Base-by-base conservation (phyloP, 2,888 invertebrate genomes). In the Labia minor region DNA sequence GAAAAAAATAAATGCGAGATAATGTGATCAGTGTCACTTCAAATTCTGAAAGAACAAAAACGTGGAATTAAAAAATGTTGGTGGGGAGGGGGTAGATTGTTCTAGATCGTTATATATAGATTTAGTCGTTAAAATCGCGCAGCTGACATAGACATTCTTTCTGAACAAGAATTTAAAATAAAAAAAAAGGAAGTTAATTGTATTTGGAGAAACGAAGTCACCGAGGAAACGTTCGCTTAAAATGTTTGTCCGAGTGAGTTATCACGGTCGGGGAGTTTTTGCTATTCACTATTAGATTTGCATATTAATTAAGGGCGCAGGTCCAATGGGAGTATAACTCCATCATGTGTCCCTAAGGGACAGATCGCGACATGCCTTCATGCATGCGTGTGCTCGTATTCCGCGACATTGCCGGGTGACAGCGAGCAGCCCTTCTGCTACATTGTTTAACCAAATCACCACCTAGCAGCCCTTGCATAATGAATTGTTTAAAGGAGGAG, bases 71-170 rank as follows among this genome's bases (percentile, higher is more conserved):
- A 49, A 49, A 49, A 49, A 49, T 49, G 8, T 14, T 26, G 49
- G 49, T 11, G 49, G 8, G 26, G 4, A 26, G 26, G 26, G 26
- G 26, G 26, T 26, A 6, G 26, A 14, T 49, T 49, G 49, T 49
- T 49, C 14, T 49, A 49, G 49, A 49, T 49, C 49, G 49, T 49
- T 49, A 49, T 49, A 49, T 49, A 49, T 49, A 49, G 49, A 49
- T 49, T 49, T 49, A 49, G 49, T 49, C 49, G 49, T 49, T 49
- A n/a, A 49, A 49, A 49, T 49, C 49, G 6, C 14, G 49, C 49
- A 49, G 49, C 49, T 49, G 49, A 49, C 49, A 49, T 49, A 49
- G 49, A 49, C 49, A 49, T 49, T 49, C 49, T 49, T 49, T 49
- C 49, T 16, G 16, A 49, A 49, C 3, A 49, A 49, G 16, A 49